Conservation (phyloP, 1,140 invertebrate genomes). For the Homarus americanus region DNA sequence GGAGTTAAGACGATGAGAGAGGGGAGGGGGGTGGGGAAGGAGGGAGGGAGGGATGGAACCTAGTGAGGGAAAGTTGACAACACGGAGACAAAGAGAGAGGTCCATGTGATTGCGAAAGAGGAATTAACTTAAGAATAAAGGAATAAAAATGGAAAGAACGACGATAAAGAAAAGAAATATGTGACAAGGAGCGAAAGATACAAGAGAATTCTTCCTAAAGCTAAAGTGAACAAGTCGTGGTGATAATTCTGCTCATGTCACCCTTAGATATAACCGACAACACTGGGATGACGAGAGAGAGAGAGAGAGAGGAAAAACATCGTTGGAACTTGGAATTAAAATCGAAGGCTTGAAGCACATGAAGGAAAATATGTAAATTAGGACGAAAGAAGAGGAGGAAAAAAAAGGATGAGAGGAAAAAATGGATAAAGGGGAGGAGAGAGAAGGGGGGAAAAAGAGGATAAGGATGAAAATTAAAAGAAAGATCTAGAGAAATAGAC, state of each 20-base stretch:
- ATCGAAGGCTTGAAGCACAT: too few relatives aligned
- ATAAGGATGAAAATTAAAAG: background rate
- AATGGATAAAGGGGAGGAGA: background rate
- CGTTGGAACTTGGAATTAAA: too few relatives aligned
- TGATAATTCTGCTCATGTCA: too few relatives aligned
- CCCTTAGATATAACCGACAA: too few relatives aligned
- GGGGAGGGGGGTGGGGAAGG: background rate
- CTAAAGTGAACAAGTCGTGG: background rate
- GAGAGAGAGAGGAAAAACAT: constrained; percentile 28
- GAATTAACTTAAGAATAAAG: background rate
- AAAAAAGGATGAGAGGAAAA: background rate
- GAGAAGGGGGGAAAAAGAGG: background rate
- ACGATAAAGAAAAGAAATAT: constrained; percentile 8
- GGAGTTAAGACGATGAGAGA: constrained; percentile 28
- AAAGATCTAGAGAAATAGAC: background rate
- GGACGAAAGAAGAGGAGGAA: background rate
- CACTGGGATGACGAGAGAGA: constrained; percentile 15
- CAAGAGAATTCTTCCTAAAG: background rate
- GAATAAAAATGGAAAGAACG: background rate
- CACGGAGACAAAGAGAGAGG: constrained; percentile 22
- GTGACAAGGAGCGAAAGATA: background rate
- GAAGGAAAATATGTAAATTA: background rate
- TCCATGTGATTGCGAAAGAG: background rate
- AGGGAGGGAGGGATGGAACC: background rate
- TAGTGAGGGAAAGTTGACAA: background rate